Evolutionary conservation across 2,888 invertebrate genomes (phyloP).

Genomic region (Diadegma fenestrale): DNA sequence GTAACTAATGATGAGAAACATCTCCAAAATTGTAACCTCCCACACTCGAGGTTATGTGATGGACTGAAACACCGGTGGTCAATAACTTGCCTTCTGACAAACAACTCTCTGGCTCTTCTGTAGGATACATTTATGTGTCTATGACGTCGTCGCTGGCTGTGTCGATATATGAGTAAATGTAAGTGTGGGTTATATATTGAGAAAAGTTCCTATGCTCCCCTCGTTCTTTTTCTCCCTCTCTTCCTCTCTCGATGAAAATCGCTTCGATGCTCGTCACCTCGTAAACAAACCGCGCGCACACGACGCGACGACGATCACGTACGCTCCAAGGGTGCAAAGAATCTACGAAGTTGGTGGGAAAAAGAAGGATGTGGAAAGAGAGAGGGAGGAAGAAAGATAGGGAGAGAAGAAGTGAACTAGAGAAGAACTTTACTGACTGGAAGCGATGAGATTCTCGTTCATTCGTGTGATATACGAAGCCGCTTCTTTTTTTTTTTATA

Average conservation of each 20-base stretch:
- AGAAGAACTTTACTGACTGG: slow-evolving; percentile 65
- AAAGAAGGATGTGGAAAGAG: background rate
- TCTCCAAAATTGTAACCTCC: slow-evolving; percentile 1
- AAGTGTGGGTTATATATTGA: slow-evolving; percentile 46
- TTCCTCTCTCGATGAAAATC: slow-evolving; percentile 70
- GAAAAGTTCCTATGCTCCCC: slow-evolving; percentile 40
- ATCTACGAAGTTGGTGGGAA: slow-evolving; percentile 56
- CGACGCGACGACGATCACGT: slow-evolving; percentile 62
- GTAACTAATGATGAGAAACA: background rate
- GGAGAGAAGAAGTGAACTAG: slow-evolving; percentile 31
- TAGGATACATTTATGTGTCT: slow-evolving; percentile 27
- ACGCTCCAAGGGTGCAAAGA: slow-evolving; percentile 58
- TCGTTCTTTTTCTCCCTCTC: slow-evolving; percentile 45
- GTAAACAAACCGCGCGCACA: slow-evolving; percentile 78
- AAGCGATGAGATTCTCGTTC: slow-evolving; percentile 61
- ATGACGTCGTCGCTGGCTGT: slow-evolving; percentile 2
- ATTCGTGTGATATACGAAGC: slow-evolving; percentile 27
- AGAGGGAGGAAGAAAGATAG: slow-evolving; percentile 24
- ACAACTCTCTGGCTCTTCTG: slow-evolving; percentile 26
- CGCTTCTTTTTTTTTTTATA: slow-evolving; percentile 45
- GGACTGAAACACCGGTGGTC: slow-evolving; percentile 13
- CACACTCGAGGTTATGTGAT: slow-evolving; percentile 2
- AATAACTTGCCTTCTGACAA: slow-evolving; percentile 29
- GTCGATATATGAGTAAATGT: slow-evolving; percentile 14
- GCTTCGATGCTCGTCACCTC: slow-evolving; percentile 76